Conservation (phyloP, 2,797 vertebrate genomes). For the Hoplostethus mediterraneus region DNA sequence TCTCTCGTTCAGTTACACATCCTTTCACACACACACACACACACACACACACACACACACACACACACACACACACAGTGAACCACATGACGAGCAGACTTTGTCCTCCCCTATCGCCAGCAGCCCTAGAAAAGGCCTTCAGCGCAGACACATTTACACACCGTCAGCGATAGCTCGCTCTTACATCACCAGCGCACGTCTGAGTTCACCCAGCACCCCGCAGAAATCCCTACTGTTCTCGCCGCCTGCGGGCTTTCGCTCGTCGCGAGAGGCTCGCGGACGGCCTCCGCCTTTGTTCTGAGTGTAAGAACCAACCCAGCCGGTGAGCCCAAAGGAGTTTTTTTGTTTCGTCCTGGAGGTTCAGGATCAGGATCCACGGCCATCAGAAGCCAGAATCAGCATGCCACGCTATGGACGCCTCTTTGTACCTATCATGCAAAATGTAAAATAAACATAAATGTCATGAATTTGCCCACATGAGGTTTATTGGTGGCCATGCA, state of each 20-base stretch:
- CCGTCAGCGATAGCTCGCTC: slow-evolving; percentile 12
- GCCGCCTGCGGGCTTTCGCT: not conserved
- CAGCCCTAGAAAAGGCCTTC: slow-evolving; percentile 16
- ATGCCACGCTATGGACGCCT: too few relatives aligned
- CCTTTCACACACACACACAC: slow-evolving; percentile 5
- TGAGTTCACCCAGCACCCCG: slow-evolving; percentile 3
- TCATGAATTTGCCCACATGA: too few relatives aligned
- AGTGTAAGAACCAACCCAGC: too few relatives aligned
- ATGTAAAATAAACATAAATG: too few relatives aligned
- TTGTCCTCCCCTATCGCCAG: slow-evolving; percentile 56
- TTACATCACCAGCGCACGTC: slow-evolving; percentile 13
- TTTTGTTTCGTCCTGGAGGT: too few relatives aligned
- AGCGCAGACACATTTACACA: slow-evolving; percentile 30
- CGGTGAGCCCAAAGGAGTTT: too few relatives aligned
- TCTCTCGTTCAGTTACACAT: not conserved
- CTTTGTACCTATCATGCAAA: too few relatives aligned
- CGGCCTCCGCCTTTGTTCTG: too few relatives aligned
- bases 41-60: slow-evolving; percentile 1
- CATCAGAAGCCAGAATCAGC: too few relatives aligned
- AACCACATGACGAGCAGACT: slow-evolving; percentile 63
- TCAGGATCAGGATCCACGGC: too few relatives aligned
- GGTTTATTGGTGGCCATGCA: too few relatives aligned
- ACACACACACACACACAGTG: not conserved
- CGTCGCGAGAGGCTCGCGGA: not conserved
- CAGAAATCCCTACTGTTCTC: not conserved